Conservation (phyloP, 2,888 invertebrate species). For the Scaptomyza tumidula region DNA sequence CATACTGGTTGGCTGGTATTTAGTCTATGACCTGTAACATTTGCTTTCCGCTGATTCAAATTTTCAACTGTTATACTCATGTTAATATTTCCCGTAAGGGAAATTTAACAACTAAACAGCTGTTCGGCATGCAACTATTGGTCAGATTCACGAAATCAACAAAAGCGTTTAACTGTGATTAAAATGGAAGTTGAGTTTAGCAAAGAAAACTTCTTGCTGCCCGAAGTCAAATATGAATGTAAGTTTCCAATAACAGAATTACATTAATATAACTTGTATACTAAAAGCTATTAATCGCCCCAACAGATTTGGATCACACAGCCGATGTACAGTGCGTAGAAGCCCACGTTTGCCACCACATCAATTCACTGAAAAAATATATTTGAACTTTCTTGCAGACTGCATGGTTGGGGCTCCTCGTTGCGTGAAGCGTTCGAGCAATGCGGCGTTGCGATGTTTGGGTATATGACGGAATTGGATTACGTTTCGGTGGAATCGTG, state of each 20-base stretch:
- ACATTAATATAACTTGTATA: not conserved
- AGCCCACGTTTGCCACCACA: constrained; percentile 6
- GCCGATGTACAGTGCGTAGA: constrained; percentile 98
- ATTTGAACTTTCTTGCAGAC: constrained; percentile 85
- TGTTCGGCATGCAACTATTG: constrained; percentile 19
- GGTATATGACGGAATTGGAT: constrained; percentile 97
- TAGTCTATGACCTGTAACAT: too few species aligned
- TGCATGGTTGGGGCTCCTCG: constrained; percentile 96
- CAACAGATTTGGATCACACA: constrained; percentile 96
- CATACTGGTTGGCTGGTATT: too few species aligned
- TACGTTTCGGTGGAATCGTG: constrained; percentile 92
- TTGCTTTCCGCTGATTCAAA: too few species aligned
- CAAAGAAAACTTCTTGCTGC: constrained; percentile 87
- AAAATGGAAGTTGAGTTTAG: constrained; percentile 85
- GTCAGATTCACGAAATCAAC: constrained; percentile 34
- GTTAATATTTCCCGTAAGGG: constrained; percentile 15
- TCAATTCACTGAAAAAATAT: not conserved
- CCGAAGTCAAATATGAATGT: constrained; percentile 93
- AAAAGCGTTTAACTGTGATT: not conserved
- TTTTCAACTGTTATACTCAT: not conserved
- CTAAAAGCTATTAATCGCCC: constrained; percentile 13
- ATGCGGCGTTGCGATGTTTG: constrained; percentile 98
- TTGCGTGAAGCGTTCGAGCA: constrained; percentile 97
- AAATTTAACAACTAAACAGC: constrained; percentile 32
- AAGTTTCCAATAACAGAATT: constrained; percentile 83